A percentile compares a stretch with the other conserved stretches of the same genome.
Conservation (phyloP, 2,113 vertebrate species). For the Antidorcas marsupialis region DNA sequence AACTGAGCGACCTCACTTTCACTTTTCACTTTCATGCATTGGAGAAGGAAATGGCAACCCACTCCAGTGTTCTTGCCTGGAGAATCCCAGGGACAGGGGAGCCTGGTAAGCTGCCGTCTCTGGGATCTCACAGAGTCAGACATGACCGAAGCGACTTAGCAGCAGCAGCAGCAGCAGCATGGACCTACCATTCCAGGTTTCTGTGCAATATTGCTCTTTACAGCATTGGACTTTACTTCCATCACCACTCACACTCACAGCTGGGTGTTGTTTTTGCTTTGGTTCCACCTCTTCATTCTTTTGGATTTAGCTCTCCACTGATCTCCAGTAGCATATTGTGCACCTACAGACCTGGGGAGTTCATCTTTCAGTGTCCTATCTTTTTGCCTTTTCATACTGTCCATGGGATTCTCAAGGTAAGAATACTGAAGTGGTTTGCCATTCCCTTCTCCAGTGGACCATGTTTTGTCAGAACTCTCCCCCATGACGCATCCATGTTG, state of each 20-base stretch:
- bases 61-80: too few species aligned
- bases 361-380: background rate
- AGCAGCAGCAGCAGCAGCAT: too few species aligned
- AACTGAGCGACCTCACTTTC: too few species aligned
- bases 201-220: background rate
- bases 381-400: background rate
- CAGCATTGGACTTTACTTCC: background rate
- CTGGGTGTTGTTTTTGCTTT: background rate
- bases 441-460: background rate
- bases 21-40: too few species aligned
- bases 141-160: too few species aligned
- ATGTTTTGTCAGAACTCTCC: background rate
- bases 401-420: background rate
- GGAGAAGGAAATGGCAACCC: too few species aligned
- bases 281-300: background rate
- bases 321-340: background rate
- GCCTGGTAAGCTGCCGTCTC: too few species aligned
- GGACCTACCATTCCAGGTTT: background rate
- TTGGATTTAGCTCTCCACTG: background rate
- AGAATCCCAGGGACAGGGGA: too few species aligned
- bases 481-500: background rate
- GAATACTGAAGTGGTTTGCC: background rate
- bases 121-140: too few species aligned
- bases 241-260: background rate
- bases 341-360: background rate